Percentiles rank a stretch among this genome's conserved stretches.
These are phyloP conservation scores for Tachina grossa DNA, from an alignment of 2,888 invertebrate genomes.

Conservation along the genomic window DNA sequence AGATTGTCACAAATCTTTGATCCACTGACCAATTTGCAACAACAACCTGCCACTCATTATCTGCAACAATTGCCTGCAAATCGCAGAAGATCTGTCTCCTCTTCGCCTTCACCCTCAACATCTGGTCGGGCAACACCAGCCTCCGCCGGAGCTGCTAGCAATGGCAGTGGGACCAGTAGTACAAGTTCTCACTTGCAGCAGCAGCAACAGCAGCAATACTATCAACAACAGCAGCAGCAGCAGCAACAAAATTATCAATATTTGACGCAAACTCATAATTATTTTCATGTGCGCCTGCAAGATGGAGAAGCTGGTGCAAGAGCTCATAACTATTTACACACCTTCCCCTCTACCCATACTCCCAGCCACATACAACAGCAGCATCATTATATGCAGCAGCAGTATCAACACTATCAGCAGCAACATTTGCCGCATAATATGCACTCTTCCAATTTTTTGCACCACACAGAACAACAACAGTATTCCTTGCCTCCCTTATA, in stretches of 20 bases:
- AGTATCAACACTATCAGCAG: constrained; percentile 72
- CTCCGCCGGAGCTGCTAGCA: constrained; percentile 55
- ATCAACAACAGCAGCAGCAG: constrained; percentile 55
- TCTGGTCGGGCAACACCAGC: constrained; percentile 79
- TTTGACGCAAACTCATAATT: constrained; percentile 74
- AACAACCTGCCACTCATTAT: constrained; percentile 78
- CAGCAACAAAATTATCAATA: constrained; percentile 65
- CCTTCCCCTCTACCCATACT: constrained; percentile 79
- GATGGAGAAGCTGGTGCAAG: constrained; percentile 73
- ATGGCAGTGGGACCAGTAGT: constrained; percentile 60
- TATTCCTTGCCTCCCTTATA: constrained; percentile 72
- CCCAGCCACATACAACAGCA: constrained; percentile 74
- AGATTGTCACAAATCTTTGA: constrained; percentile 92
- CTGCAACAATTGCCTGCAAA: constrained; percentile 83
- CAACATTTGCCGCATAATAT: constrained; percentile 69
- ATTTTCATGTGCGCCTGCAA: constrained; percentile 76
- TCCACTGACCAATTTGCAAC: constrained; percentile 89
- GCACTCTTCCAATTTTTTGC: constrained; percentile 46
- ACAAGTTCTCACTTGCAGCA: constrained; percentile 56
- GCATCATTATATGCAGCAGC: constrained; percentile 72
- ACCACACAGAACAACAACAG: constrained; percentile 72
- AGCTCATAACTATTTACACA: constrained; percentile 76
- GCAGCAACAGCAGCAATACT: constrained; percentile 56
- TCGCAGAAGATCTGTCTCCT: constrained; percentile 75
- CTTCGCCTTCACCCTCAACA: constrained; percentile 75